These are phyloP conservation scores for Gallinago media DNA, from an alignment of 2,113 vertebrate species.

Conservation along the genomic window DNA sequence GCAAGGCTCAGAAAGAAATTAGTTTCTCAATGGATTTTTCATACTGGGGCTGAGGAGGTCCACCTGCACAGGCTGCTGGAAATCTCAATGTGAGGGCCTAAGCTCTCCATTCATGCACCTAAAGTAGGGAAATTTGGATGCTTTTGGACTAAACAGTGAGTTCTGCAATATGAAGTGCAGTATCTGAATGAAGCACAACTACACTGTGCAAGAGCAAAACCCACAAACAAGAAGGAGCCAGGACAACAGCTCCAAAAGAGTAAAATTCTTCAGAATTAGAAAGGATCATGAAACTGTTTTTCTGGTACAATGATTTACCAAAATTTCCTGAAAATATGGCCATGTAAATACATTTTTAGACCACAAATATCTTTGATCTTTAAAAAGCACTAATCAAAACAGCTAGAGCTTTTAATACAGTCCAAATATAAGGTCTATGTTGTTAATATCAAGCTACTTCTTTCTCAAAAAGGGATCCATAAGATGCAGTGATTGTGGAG, in stretches of 20 bases:
- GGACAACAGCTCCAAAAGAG: neutral
- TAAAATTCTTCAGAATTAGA: neutral
- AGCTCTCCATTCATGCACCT: neutral
- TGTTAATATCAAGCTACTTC: neutral
- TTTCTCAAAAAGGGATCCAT: neutral
- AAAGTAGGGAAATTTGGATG: neutral
- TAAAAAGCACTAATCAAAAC: neutral
- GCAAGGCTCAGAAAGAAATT: neutral
- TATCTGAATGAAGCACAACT: neutral
- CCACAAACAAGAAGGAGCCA: neutral
- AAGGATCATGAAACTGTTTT: neutral
- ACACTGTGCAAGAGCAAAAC: neutral
- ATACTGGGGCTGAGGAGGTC: neutral
- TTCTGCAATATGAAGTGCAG: neutral
- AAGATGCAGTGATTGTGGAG: neutral
- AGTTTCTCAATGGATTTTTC: neutral
- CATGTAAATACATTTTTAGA: neutral
- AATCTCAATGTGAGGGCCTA: neutral
- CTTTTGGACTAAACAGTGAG: neutral
- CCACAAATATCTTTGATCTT: neutral
- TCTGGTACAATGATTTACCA: neutral
- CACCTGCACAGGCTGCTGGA: neutral
- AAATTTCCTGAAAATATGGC: neutral
- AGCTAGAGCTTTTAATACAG: neutral
- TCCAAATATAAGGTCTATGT: neutral